Base-by-base conservation (phyloP, 1,140 invertebrate genomes). In the Platyura marginata region DNA sequence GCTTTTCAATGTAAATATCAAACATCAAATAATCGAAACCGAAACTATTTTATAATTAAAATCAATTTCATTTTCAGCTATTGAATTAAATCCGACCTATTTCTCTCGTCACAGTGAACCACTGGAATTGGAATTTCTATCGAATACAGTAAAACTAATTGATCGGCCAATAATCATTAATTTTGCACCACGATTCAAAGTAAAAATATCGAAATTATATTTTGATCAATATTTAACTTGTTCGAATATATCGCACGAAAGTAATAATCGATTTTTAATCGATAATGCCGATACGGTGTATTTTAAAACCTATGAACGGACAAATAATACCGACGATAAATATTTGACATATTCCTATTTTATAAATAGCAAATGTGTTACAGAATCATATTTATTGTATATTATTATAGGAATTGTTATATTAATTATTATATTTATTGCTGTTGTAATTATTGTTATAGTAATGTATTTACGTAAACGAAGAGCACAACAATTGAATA, bases 401-500 rank as follows among this genome's bases (percentile, higher is more conserved):
- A 57, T 59, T 21, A 47, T 60, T 40, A 56, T 64, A 3, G 33
- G 21, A 15, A 49, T 56, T 18, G 44, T 63, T 16, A 53, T 61
- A 21, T 56, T 60, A 18, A 51, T 70, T 16, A 34, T 66, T 4
- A 11, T 68, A 5, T 46, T 68, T 3, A 34, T 65, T 9, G 39
- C 68, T n/a, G 43, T 59, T 4, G 52, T 60, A 0, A 52, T 59
- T 5, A 44, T 63, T 23, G 48, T 55, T 19, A 55, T 59, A 40
- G 54, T 63, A 40, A 57, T 43, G 8, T 15, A 23, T 3, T 21
- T 60, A 36, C 55, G 50, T 41, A 45, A 58, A 57, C 48, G 62
- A 59, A 25, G 65, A 65, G 40, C 64, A 41, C 60, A 68, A 52
- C 64, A 69, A 51, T 47, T 69, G 50, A 59, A 71, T 57, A 64